Percentiles rank a stretch among this genome's conserved stretches.
These are phyloP conservation scores for Aphelocoma coerulescens DNA, from an alignment of 2,113 vertebrate genomes.

Conservation along the genomic window DNA sequence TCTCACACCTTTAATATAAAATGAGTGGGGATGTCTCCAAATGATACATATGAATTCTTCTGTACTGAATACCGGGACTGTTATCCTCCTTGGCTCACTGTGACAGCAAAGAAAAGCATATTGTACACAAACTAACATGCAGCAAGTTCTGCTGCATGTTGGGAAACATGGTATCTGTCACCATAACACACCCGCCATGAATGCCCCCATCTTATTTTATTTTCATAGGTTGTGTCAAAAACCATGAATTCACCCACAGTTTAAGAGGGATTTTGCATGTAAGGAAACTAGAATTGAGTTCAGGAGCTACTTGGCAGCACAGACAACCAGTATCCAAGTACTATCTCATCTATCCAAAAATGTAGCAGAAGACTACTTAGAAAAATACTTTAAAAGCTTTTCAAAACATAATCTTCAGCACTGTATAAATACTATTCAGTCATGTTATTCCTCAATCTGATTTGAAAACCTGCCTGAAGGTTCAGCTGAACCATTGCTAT, in stretches of 20 bases:
- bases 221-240: not conserved
- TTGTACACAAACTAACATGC: not conserved
- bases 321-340: not conserved
- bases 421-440: not conserved
- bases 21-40: not conserved
- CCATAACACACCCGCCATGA: not conserved
- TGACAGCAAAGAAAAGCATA: not conserved
- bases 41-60: not conserved
- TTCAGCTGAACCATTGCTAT: not conserved
- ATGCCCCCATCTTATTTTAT: not conserved
- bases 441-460: not conserved
- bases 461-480: not conserved
- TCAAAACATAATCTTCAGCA: not conserved
- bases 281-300: not conserved
- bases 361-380: not conserved
- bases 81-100: not conserved
- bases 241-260: rapidly evolving
- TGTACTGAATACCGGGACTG: not conserved
- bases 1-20: not conserved
- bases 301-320: not conserved
- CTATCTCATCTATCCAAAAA: not conserved
- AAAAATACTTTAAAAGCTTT: not conserved
- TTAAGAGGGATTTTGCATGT: not conserved
- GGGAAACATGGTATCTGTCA: not conserved
- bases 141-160: not conserved